These are phyloP conservation scores for Crotalus horridus DNA, from an alignment of 2,113 vertebrate species.

Conservation along the genomic window DNA sequence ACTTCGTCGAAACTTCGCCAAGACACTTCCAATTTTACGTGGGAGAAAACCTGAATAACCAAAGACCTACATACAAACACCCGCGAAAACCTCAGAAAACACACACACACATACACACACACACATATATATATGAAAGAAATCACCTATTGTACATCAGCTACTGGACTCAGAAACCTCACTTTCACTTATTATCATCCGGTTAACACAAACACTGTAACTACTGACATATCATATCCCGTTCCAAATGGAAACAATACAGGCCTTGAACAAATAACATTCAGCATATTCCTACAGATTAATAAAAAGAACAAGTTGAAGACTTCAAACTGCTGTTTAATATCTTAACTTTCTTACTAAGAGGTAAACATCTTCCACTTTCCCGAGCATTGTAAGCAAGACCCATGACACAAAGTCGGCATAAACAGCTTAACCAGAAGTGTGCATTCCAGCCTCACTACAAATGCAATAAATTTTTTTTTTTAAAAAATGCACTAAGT, in stretches of 20 bases:
- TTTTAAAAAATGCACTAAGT: not conserved
- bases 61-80: too few relatives aligned
- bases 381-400: not conserved
- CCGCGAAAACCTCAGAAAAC: too few relatives aligned
- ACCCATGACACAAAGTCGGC: not conserved
- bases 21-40: too few relatives aligned
- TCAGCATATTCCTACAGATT: not conserved
- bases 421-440: not conserved
- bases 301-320: not conserved
- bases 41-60: too few relatives aligned
- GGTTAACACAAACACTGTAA: not conserved
- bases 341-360: not conserved
- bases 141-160: not conserved
- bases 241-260: not conserved
- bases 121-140: too few relatives aligned
- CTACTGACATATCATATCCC: accelerated
- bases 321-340: not conserved
- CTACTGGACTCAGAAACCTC: not conserved
- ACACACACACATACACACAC: too few relatives aligned
- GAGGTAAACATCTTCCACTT: not conserved
- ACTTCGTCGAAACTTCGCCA: too few relatives aligned
- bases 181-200: not conserved
- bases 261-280: not conserved
- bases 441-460: not conserved
- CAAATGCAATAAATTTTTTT: not conserved